Evolutionary conservation across 2,888 invertebrate genomes (phyloP).

Genomic region (Tineola bisselliella): DNA sequence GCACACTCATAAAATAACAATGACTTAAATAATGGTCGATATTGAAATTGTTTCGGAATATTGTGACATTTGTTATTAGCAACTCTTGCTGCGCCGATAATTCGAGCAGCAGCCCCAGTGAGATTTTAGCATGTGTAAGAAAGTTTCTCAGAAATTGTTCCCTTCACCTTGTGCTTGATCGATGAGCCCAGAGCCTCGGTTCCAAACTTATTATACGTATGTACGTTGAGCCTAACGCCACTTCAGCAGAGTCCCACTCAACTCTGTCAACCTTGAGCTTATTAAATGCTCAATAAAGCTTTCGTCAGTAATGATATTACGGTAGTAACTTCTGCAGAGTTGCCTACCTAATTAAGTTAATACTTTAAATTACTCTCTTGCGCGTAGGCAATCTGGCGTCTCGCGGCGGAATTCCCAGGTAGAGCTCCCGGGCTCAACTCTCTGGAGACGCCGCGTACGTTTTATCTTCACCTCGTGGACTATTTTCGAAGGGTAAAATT

Average conservation of each 20-base stretch:
- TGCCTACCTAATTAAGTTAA: slow-evolving; percentile 42
- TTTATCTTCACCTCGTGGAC: slow-evolving; percentile 28
- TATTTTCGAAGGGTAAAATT: slow-evolving; percentile 33
- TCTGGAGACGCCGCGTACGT: slow-evolving; percentile 15
- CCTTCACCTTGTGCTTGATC: slow-evolving; percentile 8
- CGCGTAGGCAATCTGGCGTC: slow-evolving; percentile 27
- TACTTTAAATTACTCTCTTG: slow-evolving; percentile 34
- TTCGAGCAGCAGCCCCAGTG: background rate
- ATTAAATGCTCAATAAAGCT: slow-evolving; percentile 33
- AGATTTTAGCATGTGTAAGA: background rate
- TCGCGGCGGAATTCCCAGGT: slow-evolving; percentile 24
- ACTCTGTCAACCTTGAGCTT: slow-evolving; percentile 24
- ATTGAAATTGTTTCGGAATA: background rate
- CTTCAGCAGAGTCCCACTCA: slow-evolving; percentile 16
- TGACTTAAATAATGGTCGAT: background rate
- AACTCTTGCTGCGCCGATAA: background rate
- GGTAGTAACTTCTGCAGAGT: slow-evolving; percentile 38
- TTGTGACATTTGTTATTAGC: background rate
- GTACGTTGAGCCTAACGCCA: background rate
- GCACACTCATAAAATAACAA: background rate
- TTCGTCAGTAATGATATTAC: slow-evolving; percentile 40
- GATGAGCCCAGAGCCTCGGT: slow-evolving; percentile 8
- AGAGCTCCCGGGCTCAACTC: slow-evolving; percentile 20
- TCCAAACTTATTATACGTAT: slow-evolving; percentile 6
- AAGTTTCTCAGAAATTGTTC: slow-evolving; percentile 12